phyloP scores from a whole-genome alignment of 2,113 vertebrate genomes.

The Pampusana beccarii region DNA sequence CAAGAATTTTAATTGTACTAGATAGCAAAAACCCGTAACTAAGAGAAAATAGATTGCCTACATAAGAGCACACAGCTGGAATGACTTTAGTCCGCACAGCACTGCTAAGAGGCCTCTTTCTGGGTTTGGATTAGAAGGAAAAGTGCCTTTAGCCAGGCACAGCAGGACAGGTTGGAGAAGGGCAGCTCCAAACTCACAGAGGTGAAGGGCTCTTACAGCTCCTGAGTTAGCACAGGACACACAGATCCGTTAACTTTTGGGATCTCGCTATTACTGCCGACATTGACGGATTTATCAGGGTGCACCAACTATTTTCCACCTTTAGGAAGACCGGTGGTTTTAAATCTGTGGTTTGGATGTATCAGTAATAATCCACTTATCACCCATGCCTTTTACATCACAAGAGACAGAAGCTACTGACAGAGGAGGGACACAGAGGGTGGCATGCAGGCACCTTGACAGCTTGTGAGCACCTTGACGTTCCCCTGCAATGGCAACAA shows the following conservation, averaged over 20 bases:
- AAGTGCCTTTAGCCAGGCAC: constrained; percentile 7
- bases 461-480: fast-evolving
- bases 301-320: background rate
- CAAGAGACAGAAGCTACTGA: background rate
- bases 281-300: background rate
- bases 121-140: constrained; percentile 6
- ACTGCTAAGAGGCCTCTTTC: constrained; percentile 9
- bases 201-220: background rate
- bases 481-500: background rate
- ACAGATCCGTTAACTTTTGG: background rate
- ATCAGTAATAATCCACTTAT: background rate
- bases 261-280: background rate
- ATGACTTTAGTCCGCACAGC: background rate
- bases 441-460: background rate
- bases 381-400: background rate
- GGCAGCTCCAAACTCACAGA: background rate
- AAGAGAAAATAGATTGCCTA: constrained; percentile 41
- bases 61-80: constrained; percentile 34
- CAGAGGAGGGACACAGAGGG: background rate
- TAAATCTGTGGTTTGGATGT: background rate
- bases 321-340: fast-evolving
- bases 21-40: background rate
- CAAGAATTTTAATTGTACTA: constrained; percentile 54
- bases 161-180: background rate
- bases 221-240: background rate